Evolutionary conservation across 2,113 vertebrate genomes (phyloP).

Genomic region (Natator depressus): DNA sequence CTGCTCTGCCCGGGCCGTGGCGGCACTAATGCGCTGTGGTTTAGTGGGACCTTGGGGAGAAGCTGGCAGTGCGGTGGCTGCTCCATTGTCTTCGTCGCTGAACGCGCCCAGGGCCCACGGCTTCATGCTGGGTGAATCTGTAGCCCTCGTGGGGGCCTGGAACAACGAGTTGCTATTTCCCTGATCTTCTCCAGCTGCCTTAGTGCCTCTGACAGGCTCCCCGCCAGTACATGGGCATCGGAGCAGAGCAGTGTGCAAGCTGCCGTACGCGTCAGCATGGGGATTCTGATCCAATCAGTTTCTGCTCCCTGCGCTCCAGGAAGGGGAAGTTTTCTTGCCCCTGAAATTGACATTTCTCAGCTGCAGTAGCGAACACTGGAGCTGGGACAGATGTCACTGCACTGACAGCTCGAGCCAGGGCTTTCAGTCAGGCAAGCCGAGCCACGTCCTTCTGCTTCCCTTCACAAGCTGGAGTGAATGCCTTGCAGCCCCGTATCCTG

Average conservation of each 20-base stretch:
- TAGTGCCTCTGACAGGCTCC: too few species aligned
- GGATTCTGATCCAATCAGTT: background rate
- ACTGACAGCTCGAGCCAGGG: background rate
- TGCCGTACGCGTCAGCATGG: too few species aligned
- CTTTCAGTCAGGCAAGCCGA: background rate
- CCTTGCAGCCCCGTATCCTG: too few species aligned
- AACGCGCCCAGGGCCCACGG: too few species aligned
- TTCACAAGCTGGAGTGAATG: background rate
- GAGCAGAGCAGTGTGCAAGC: background rate
- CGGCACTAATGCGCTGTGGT: background rate
- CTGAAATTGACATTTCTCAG: background rate
- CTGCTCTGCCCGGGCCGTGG: background rate
- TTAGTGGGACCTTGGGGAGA: background rate
- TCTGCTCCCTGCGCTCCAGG: background rate
- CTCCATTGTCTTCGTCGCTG: background rate
- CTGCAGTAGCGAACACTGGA: background rate
- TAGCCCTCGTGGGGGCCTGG: too few species aligned
- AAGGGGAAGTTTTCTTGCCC: background rate
- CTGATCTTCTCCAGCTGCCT: background rate
- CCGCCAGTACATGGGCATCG: background rate
- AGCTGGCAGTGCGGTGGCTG: accelerated
- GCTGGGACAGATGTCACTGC: background rate
- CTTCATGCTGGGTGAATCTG: background rate
- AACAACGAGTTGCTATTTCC: background rate
- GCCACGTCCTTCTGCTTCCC: too few species aligned